phyloP scores from a whole-genome alignment of 2,888 invertebrate species.

The Onchidella celtica region DNA sequence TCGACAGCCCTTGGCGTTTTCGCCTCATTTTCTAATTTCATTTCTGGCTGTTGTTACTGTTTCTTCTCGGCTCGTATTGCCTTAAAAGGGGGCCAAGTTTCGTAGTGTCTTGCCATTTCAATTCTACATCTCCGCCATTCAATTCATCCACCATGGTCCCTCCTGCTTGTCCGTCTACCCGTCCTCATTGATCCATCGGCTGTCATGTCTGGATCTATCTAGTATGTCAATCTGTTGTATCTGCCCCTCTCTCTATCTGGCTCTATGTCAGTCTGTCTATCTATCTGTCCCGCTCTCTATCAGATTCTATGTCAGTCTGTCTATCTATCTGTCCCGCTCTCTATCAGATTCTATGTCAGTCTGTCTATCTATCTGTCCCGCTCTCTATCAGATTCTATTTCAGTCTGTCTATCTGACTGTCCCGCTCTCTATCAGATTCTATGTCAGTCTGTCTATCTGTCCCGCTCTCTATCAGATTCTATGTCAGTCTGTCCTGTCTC shows the following conservation, averaged over 20 bases:
- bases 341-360: background rate
- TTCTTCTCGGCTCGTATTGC: no score
- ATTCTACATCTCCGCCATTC: background rate
- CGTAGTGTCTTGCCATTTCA: conserved; percentile 14
- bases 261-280: conserved; percentile 4
- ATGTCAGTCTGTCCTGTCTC: no score
- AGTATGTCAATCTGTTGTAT: no score
- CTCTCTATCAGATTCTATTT: conserved; percentile 20
- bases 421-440: background rate
- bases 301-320: background rate
- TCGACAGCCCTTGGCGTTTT: no score
- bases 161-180: background rate
- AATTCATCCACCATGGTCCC: background rate
- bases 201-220: no score
- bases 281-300: background rate
- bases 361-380: conserved; percentile 1
- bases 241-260: background rate
- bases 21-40: no score
- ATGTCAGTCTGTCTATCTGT: no score
- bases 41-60: no score
- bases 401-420: background rate
- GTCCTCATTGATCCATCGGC: background rate
- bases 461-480: no score
- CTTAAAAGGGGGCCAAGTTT: no score
- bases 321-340: background rate